phyloP scores from a whole-genome alignment of 2,888 invertebrate genomes.

The Eudasyphora cyanicolor region DNA sequence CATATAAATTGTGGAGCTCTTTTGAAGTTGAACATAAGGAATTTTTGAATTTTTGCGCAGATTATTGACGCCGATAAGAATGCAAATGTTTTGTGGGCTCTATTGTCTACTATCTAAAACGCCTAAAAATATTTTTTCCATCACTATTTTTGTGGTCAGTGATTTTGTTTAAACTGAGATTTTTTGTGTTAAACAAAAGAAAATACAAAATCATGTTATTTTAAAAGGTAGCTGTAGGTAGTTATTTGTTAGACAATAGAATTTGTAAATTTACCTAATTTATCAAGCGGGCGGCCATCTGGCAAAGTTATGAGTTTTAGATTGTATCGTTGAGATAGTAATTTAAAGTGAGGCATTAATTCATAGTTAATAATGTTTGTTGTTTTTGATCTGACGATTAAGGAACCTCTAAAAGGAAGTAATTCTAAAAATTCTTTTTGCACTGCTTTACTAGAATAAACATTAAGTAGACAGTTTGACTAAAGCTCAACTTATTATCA shows the following conservation, averaged over 20 bases:
- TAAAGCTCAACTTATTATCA: too few relatives aligned
- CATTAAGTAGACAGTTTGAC: too few relatives aligned
- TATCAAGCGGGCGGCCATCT: background rate
- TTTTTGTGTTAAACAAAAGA: background rate
- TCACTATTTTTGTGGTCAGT: background rate
- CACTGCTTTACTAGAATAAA: too few relatives aligned
- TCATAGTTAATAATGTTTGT: too few relatives aligned
- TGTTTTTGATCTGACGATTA: too few relatives aligned
- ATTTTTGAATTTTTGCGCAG: conserved; percentile 34
- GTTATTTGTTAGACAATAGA: background rate
- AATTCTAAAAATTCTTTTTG: too few relatives aligned
- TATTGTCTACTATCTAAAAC: conserved; percentile 15
- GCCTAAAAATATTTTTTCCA: background rate
- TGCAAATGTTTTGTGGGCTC: conserved; percentile 40
- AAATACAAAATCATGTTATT: background rate
- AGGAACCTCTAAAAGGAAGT: too few relatives aligned
- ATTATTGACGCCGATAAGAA: conserved; percentile 40
- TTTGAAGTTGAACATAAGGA: background rate
- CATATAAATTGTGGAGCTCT: background rate
- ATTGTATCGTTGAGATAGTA: background rate
- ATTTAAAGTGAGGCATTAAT: conserved; percentile 1
- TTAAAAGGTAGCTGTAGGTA: conserved; percentile 13
- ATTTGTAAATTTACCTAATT: background rate
- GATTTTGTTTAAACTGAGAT: background rate
- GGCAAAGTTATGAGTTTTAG: background rate